Conservation (phyloP, 2,797 vertebrate species). For the Poeciliopsis gracilis region DNA sequence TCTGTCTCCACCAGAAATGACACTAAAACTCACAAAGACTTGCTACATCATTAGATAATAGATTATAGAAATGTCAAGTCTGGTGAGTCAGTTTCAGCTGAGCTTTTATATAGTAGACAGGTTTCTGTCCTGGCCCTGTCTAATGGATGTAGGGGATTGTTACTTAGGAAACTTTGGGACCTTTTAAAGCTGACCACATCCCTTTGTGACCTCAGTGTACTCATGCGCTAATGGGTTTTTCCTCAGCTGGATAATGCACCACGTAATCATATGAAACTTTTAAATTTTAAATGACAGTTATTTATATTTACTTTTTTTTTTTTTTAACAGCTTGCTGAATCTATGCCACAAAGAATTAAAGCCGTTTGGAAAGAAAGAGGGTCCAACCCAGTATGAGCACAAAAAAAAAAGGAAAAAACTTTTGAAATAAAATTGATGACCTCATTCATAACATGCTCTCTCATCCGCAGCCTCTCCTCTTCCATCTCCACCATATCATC, state of each 20-base stretch:
- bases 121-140: neutral
- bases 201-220: neutral
- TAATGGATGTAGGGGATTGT: neutral
- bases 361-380: neutral
- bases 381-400: neutral
- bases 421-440: constrained; percentile 60
- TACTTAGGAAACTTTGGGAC: neutral
- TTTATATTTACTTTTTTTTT: neutral
- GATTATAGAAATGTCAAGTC: neutral
- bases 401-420: neutral
- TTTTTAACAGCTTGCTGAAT: too few species aligned
- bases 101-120: neutral
- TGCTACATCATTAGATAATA: neutral
- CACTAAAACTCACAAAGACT: neutral
- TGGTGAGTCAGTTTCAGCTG: neutral
- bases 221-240: neutral
- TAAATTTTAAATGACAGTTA: neutral
- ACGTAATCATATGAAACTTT: neutral
- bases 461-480: constrained; percentile 96
- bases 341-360: neutral
- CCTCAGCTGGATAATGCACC: neutral
- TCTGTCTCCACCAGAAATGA: neutral
- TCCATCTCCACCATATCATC: constrained; percentile 99
- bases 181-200: neutral
- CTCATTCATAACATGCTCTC: constrained; percentile 99